Evolutionary conservation across 2,888 invertebrate genomes (phyloP), one percentile per base, ranked within the genome.

Genomic region (Smittia aterrima): DNA sequence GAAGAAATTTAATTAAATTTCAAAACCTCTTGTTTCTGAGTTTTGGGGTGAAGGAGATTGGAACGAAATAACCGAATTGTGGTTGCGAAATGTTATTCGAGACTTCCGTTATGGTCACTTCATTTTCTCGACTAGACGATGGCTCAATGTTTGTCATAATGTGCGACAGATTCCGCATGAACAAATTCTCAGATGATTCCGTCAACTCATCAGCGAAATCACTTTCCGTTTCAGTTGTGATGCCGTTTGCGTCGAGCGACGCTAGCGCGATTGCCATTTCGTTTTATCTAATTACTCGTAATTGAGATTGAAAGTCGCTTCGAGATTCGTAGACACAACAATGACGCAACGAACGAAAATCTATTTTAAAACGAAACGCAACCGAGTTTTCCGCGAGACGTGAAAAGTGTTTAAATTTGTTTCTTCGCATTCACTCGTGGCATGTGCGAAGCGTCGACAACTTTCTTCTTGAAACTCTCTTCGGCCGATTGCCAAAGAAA

Each of bases 41-140:
- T 38, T 18, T 54, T n/a, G 72, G 62, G 9, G 27, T 47, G 25
- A 27, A 25, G 13, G 70, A 7, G 1, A 72, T 32, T 6, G 72
- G 72, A n/a, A 72, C 32, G 24, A 72, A 72, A 22, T 72, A 72
- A 2, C 72, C 72, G 58, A 72, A 72, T 16, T 62, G 62, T 16
- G 58, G 62, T 16, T 62, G 62, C 16, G 58, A 38, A 16, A 58
- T 20, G 1, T 24, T 22, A 1, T 47, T 13, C 11, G 22, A 7
- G 6, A 70, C 54, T 70, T 70, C 70, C 70, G 25, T 27, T 16
- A 70, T 70, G 16, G 67, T 40, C 40, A 70, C 47, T 18, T 41
- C 7, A 20, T n/a, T 54, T 3, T 54, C 70, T 24, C 41, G 24
- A 6, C 53, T 27, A 16, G 53, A 24, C 22, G 67, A 16, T 18